These are phyloP conservation scores for Caracal caracal DNA, from an alignment of 2,113 vertebrate species.

Conservation along the genomic window DNA sequence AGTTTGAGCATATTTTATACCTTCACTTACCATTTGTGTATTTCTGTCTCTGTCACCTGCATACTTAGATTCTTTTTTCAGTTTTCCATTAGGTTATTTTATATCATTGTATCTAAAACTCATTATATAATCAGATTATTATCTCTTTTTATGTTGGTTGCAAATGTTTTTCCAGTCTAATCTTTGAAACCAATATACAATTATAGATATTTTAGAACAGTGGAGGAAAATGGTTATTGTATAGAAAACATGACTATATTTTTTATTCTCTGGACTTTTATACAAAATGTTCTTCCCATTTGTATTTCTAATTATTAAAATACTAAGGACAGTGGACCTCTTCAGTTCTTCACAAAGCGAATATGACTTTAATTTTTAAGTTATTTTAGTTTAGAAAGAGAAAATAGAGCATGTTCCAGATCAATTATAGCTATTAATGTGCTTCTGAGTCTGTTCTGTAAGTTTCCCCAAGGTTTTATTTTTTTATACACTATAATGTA, in stretches of 20 bases:
- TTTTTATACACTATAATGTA: slow-evolving; percentile 28
- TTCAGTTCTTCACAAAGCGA: neutral
- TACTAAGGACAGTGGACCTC: neutral
- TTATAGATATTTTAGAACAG: neutral
- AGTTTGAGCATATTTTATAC: neutral
- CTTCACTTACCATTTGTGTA: neutral
- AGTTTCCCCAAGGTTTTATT: slow-evolving; percentile 24
- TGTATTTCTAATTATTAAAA: slow-evolving; percentile 36
- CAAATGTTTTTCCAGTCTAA: neutral
- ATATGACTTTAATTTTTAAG: slow-evolving; percentile 47
- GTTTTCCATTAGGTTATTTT: neutral
- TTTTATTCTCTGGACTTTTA: neutral
- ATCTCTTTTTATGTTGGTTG: neutral
- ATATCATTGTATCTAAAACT: neutral
- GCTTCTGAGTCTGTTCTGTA: slow-evolving; percentile 28
- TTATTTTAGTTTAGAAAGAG: slow-evolving; percentile 36
- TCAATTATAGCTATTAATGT: slow-evolving; percentile 52
- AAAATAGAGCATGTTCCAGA: neutral
- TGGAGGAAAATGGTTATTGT: neutral
- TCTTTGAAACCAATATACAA: neutral
- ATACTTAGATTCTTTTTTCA: neutral
- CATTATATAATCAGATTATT: slow-evolving; percentile 25
- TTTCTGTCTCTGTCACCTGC: neutral
- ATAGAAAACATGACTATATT: neutral
- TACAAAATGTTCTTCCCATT: neutral